phyloP scores from a whole-genome alignment of 2,797 vertebrate genomes.

The Euthynnus affinis region DNA sequence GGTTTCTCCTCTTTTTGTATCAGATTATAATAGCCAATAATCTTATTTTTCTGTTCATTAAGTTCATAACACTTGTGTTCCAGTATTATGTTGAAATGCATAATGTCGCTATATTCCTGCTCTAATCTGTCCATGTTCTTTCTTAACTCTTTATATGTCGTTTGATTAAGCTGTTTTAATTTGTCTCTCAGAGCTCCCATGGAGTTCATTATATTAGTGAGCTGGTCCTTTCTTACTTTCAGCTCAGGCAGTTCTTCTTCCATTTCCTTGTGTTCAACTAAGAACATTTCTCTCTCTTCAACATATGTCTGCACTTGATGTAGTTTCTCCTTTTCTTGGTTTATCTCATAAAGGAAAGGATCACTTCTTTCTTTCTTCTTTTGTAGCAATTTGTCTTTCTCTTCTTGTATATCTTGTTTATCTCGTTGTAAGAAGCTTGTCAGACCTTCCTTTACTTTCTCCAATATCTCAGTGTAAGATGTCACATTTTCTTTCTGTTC shows the following conservation, averaged over 20 bases:
- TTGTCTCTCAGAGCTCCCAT: not conserved
- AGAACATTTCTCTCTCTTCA: conserved; percentile 7
- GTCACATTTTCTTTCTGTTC: too few relatives aligned
- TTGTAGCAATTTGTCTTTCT: too few relatives aligned
- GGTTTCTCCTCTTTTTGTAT: conserved; percentile 6
- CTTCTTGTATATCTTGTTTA: too few relatives aligned
- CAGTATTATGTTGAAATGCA: not conserved
- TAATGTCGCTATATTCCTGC: not conserved
- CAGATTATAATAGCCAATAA: not conserved
- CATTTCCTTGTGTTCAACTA: not conserved
- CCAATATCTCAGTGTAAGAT: too few relatives aligned
- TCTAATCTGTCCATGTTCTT: conserved; percentile 5
- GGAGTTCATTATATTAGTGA: not conserved
- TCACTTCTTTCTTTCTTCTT: not conserved
- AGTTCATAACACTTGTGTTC: conserved; percentile 22
- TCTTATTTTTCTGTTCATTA: conserved; percentile 3
- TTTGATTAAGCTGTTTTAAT: not conserved
- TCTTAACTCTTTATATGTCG: not conserved
- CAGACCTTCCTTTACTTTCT: too few relatives aligned
- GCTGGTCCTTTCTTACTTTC: not conserved
- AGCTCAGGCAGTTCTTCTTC: conserved; percentile 13
- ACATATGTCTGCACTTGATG: not conserved
- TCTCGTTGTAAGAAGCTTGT: too few relatives aligned
- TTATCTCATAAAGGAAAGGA: not conserved
- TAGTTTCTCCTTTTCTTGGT: not conserved